Evolutionary conservation across 2,888 invertebrate genomes (phyloP).

Genomic region (Phlogophora meticulosa): DNA sequence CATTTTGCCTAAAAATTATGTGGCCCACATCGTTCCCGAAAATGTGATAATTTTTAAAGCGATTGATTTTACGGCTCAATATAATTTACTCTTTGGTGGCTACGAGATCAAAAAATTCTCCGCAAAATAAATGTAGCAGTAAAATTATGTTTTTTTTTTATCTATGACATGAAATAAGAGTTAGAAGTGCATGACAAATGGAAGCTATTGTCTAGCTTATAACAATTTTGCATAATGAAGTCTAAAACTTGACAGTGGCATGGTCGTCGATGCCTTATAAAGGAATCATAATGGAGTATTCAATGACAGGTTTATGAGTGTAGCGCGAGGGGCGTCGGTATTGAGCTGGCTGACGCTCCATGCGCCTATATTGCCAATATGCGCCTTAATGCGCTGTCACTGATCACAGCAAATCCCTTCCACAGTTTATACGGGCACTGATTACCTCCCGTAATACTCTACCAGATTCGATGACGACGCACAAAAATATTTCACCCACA

Average conservation of each 20-base stretch:
- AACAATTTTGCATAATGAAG: slow-evolving; percentile 3
- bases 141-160: neutral
- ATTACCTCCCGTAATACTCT: slow-evolving; percentile 54
- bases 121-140: neutral
- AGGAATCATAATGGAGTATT: slow-evolving; percentile 47
- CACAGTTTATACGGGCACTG: slow-evolving; percentile 52
- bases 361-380: slow-evolving; percentile 63
- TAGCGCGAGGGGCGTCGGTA: slow-evolving; percentile 41
- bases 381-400: slow-evolving; percentile 62
- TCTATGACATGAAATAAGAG: neutral
- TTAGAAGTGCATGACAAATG: neutral
- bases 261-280: slow-evolving; percentile 30
- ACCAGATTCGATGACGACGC: slow-evolving; percentile 50
- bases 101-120: neutral
- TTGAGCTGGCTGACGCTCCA: slow-evolving; percentile 53
- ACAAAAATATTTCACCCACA: slow-evolving; percentile 37
- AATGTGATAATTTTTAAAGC: slow-evolving; percentile 14
- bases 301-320: slow-evolving; percentile 58
- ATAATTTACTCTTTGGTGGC: neutral
- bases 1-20: slow-evolving; percentile 46
- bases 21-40: slow-evolving; percentile 16
- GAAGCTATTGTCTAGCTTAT: slow-evolving; percentile 3
- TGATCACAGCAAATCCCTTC: slow-evolving; percentile 59
- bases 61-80: slow-evolving; percentile 7
- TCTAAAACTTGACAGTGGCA: slow-evolving; percentile 34